phyloP scores from a whole-genome alignment of 2,113 vertebrate genomes.

The Erpornis zantholeuca region DNA sequence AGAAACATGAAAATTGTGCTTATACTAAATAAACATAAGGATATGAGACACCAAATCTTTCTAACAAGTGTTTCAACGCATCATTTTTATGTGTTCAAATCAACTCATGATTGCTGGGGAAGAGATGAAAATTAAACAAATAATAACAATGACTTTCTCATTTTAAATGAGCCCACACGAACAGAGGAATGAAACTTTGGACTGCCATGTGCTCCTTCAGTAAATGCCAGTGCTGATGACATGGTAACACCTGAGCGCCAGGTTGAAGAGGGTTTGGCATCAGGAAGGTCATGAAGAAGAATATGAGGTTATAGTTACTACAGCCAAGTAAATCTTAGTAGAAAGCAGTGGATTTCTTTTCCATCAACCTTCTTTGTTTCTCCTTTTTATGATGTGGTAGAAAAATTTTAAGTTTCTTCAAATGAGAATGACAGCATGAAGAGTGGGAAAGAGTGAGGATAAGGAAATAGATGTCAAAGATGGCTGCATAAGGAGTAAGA shows the following conservation, averaged over 20 bases:
- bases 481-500: neutral
- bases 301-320: neutral
- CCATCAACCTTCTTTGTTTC: neutral
- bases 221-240: neutral
- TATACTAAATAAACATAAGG: neutral
- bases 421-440: neutral
- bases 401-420: neutral
- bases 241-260: neutral
- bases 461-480: neutral
- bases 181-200: neutral
- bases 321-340: neutral
- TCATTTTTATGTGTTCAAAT: neutral
- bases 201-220: neutral
- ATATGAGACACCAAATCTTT: neutral
- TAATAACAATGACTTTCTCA: neutral
- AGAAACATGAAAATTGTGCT: neutral
- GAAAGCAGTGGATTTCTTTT: neutral
- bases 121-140: neutral
- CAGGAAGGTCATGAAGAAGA: neutral
- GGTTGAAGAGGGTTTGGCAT: neutral
- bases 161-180: neutral
- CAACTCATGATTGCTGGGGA: neutral
- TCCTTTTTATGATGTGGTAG: neutral
- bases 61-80: neutral
- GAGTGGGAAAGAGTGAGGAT: rapidly evolving